A percentile compares a stretch with the other conserved stretches of the same genome.
Conservation (phyloP, 2,888 invertebrate genomes). For the Drosophila mimetica region DNA sequence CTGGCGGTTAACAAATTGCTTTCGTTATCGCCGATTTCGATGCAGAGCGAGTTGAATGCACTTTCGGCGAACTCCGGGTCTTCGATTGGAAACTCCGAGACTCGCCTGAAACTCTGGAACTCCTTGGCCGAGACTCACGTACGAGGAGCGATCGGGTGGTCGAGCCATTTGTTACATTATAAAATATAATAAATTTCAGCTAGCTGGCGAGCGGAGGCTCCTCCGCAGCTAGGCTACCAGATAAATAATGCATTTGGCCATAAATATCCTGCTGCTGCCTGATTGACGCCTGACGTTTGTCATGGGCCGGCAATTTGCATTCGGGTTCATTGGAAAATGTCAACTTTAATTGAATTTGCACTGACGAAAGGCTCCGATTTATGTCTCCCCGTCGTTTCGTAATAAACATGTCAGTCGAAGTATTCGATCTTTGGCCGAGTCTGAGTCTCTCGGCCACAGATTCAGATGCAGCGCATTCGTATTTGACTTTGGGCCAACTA, state of each 20-base stretch:
- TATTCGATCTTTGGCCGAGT: constrained; percentile 34
- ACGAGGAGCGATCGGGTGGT: constrained; percentile 45
- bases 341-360: constrained; percentile 80
- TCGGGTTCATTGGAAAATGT: constrained; percentile 70
- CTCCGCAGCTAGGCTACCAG: too few relatives aligned
- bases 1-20: constrained; percentile 73
- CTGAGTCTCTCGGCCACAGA: constrained; percentile 11
- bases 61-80: constrained; percentile 37
- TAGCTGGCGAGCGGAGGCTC: constrained; percentile 12
- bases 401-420: constrained; percentile 74
- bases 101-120: not conserved
- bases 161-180: constrained; percentile 72
- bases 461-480: constrained; percentile 16
- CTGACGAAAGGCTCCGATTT: constrained; percentile 61
- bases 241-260: constrained; percentile 50
- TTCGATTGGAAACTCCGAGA: constrained; percentile 5
- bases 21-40: constrained; percentile 78
- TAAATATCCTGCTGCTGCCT: constrained; percentile 64
- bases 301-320: constrained; percentile 47
- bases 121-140: constrained; percentile 54
- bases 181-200: constrained; percentile 70
- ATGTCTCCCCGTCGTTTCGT: constrained; percentile 59
- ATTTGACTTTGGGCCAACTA: constrained; percentile 58
- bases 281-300: constrained; percentile 62
- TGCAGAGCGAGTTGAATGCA: constrained; percentile 70